phyloP scores from a whole-genome alignment of 2,888 invertebrate genomes.

The Ochropleura leucogaster region DNA sequence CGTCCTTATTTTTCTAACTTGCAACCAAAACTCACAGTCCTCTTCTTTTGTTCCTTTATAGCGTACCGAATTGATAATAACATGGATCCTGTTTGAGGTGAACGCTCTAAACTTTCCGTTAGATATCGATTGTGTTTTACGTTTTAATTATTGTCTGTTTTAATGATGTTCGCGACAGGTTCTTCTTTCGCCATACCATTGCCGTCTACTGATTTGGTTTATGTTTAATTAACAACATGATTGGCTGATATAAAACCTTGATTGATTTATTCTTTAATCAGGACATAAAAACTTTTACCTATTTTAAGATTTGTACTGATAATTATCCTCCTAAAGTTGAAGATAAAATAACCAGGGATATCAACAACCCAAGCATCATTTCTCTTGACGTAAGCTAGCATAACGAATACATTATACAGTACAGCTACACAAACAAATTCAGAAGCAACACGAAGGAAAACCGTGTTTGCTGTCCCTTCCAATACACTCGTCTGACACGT shows the following conservation, averaged over 20 bases:
- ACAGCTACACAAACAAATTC: conserved; percentile 33
- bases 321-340: neutral
- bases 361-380: conserved; percentile 1
- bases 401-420: conserved; percentile 28
- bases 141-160: conserved; percentile 46
- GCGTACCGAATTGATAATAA: conserved; percentile 53
- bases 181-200: conserved; percentile 20
- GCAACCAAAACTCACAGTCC: conserved; percentile 5
- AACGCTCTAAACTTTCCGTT: conserved; percentile 58
- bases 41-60: conserved; percentile 23
- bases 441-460: conserved; percentile 8
- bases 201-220: conserved; percentile 22
- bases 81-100: conserved; percentile 58
- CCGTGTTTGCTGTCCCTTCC: conserved; percentile 21
- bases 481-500: conserved; percentile 29
- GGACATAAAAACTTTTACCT: conserved; percentile 11
- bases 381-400: conserved; percentile 20
- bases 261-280: neutral
- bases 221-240: conserved; percentile 12
- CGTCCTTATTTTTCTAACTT: neutral
- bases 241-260: conserved; percentile 30
- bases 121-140: conserved; percentile 41
- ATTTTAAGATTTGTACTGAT: neutral
- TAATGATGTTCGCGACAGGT: conserved; percentile 31
- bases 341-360: neutral